Percentiles rank a stretch among this genome's conserved stretches.
Conservation (phyloP, 2,113 vertebrate species). For the Poecilia latipinna region DNA sequence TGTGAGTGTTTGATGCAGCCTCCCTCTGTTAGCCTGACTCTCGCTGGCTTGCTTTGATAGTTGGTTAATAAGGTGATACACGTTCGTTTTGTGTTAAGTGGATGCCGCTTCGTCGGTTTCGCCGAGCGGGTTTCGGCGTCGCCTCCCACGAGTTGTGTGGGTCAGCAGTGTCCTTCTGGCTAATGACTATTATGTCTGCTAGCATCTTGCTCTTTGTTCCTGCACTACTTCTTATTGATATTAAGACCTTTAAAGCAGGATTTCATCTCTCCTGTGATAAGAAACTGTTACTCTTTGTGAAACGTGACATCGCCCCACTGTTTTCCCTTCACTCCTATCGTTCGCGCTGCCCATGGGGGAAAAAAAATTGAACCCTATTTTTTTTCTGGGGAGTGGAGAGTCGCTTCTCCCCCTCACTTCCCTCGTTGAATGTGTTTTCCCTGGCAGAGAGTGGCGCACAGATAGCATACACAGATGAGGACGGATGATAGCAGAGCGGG, state of each 20-base stretch:
- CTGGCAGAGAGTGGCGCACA: conserved; percentile 20
- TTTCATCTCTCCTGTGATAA: not conserved
- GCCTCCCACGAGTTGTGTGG: conserved; percentile 9
- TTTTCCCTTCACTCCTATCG: not conserved
- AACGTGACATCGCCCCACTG: not conserved
- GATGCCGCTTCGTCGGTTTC: not conserved
- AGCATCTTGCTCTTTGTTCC: not conserved
- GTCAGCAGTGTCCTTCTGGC: conserved; percentile 1
- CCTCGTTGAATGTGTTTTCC: conserved; percentile 24
- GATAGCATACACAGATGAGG: conserved; percentile 43
- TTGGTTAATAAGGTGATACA: conserved; percentile 56
- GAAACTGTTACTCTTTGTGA: not conserved
- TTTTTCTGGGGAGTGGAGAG: not conserved
- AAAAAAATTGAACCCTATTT: not conserved
- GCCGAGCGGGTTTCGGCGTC: conserved; percentile 14
- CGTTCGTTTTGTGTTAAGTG: conserved; percentile 22
- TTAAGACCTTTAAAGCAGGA: not conserved
- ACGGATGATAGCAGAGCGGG: conserved; percentile 38
- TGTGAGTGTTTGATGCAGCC: conserved; percentile 58
- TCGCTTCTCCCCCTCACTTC: not conserved
- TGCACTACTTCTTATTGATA: not conserved
- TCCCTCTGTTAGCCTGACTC: conserved; percentile 53
- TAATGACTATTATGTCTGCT: conserved; percentile 10
- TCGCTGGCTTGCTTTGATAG: conserved; percentile 46
- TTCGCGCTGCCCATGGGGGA: too few species aligned